Conservation (phyloP, 1,140 invertebrate species). For the Penaeus japonicus region DNA sequence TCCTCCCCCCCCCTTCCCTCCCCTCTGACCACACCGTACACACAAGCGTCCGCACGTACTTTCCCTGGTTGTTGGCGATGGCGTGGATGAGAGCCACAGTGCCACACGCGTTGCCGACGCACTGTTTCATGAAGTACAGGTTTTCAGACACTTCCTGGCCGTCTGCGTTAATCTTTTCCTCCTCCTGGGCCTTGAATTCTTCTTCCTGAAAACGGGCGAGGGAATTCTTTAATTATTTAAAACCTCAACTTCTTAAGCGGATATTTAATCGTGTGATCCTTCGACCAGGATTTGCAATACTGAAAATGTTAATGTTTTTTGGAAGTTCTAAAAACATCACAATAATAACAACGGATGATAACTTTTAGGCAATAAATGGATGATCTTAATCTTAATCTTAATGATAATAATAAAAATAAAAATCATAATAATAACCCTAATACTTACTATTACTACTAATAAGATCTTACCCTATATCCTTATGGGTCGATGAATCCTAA, state of each 20-base stretch:
- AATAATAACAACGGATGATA: neutral
- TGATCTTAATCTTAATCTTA: no score
- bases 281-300: no score
- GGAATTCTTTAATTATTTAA: no score
- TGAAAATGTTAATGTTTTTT: neutral
- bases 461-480: no score
- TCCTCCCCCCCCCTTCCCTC: neutral
- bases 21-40: neutral
- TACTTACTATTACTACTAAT: no score
- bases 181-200: conserved; percentile 61
- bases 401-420: neutral
- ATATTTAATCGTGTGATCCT: no score
- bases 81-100: conserved; percentile 90
- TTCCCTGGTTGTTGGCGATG: conserved; percentile 69
- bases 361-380: no score
- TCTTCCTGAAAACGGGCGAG: conserved; percentile 30
- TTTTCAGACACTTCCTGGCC: conserved; percentile 72
- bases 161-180: conserved; percentile 71
- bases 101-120: conserved; percentile 93
- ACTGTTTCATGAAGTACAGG: conserved; percentile 91
- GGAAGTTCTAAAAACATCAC: neutral
- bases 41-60: conserved; percentile 54
- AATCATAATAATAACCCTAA: no score
- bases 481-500: no score
- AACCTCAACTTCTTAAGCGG: no score